Percentiles rank a stretch among this genome's conserved stretches.
Evolutionary conservation across 2,888 invertebrate species (phyloP).

Genomic region (Cancer borealis): DNA sequence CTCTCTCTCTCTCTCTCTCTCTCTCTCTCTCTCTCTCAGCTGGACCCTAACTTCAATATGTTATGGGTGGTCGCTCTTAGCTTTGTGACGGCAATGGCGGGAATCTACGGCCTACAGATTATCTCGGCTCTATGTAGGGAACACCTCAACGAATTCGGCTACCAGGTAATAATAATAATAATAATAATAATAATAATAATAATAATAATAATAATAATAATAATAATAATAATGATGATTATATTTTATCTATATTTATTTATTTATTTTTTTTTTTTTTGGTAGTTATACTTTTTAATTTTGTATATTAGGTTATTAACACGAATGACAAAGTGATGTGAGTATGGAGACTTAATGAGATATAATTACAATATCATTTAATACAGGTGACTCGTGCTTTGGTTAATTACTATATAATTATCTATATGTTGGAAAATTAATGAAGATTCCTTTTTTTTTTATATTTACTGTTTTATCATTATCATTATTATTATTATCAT

Average conservation of each 20-base stretch:
- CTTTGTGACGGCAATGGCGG: not conserved
- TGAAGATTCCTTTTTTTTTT: too few relatives aligned
- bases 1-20: conserved; percentile 3
- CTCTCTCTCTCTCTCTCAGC: conserved; percentile 1
- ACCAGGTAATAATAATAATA: not conserved
- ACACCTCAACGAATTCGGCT: not conserved
- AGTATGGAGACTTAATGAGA: too few relatives aligned
- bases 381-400: too few relatives aligned
- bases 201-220: not conserved
- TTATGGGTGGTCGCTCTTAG: not conserved
- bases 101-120: not conserved
- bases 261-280: not conserved
- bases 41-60: not conserved
- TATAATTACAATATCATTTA: too few relatives aligned
- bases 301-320: too few relatives aligned
- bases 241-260: not conserved
- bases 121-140: not conserved
- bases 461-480: too few relatives aligned
- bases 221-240: not conserved
- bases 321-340: too few relatives aligned
- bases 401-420: too few relatives aligned
- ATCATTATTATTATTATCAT: too few relatives aligned
- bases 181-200: not conserved
- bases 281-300: too few relatives aligned
- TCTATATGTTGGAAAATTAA: too few relatives aligned